These are phyloP conservation scores for Zonitis immaculata DNA, from an alignment of 2,888 invertebrate genomes.

Conservation along the genomic window DNA sequence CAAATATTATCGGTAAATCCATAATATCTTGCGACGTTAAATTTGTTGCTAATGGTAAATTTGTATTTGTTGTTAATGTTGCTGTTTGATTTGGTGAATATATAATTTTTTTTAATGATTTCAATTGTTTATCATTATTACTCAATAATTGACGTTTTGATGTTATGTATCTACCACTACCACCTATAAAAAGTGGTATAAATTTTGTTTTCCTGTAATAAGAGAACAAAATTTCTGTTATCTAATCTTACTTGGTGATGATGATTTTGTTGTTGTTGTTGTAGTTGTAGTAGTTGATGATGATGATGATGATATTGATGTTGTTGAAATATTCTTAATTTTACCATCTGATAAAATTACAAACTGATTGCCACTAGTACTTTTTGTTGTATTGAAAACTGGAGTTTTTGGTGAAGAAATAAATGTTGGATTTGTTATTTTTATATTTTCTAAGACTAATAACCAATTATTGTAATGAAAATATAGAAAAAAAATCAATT, in stretches of 20 bases:
- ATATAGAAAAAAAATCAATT: no score
- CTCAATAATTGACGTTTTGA: slow-evolving; percentile 41
- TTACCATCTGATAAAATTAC: slow-evolving; percentile 45
- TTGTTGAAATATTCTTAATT: slow-evolving; percentile 29
- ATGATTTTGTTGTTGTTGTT: neutral
- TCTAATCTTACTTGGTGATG: neutral
- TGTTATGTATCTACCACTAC: slow-evolving; percentile 40
- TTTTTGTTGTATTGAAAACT: slow-evolving; percentile 33
- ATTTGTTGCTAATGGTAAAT: slow-evolving; percentile 46
- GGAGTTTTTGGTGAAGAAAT: slow-evolving; percentile 31
- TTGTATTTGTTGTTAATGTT: slow-evolving; percentile 20
- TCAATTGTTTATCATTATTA: slow-evolving; percentile 29
- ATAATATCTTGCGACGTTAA: slow-evolving; percentile 55
- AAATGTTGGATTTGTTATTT: slow-evolving; percentile 32
- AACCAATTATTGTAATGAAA: neutral
- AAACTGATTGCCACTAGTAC: slow-evolving; percentile 33
- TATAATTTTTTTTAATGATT: slow-evolving; percentile 27
- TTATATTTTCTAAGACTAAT: slow-evolving; percentile 45
- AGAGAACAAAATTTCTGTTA: slow-evolving; percentile 7
- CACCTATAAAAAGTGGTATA: slow-evolving; percentile 28
- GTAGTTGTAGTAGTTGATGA: no score
- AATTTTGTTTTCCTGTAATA: slow-evolving; percentile 1
- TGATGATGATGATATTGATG: slow-evolving; percentile 1
- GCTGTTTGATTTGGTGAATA: slow-evolving; percentile 13
- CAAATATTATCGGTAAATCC: slow-evolving; percentile 63